Base-by-base conservation (phyloP, 2,113 vertebrate genomes). In the Bettongia penicillata region DNA sequence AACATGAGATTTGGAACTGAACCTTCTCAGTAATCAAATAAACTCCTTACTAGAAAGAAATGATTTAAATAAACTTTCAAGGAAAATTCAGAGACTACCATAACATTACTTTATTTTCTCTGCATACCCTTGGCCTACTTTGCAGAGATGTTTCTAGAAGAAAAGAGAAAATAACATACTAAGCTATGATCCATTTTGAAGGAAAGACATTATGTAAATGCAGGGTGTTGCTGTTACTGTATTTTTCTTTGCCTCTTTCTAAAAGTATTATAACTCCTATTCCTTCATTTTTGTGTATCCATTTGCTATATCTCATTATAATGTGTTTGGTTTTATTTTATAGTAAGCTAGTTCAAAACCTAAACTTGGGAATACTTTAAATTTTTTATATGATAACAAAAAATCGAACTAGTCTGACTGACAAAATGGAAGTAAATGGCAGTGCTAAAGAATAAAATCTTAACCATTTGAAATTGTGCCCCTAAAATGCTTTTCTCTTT, bases 61-160 rank as follows among this genome's bases (percentile, higher is more conserved):
- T 11, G 93, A 53, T 90, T 91, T 92, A 94, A 95, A 90, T 68
- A 94, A 90, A 95, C 5, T 90, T 96, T 31, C 51, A 92, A 5
- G 50, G 43, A 93, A 95, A 91, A 90, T 49, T 93, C 92, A 43
- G 2, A 89, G 3, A 89, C 5, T 90, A 0, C 52, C 9, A 24
- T 89, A 93, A 53, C 89, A 50, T 94, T 19, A 92, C 61, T 91
- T 51, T 94, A 89, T 5, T 3, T 48, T 96, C 48, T 95, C 90
- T 37, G 23, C 84, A 92, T 61, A 94, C 28, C 10, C 53, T 24
- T 14, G 89, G 93, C 90, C 49, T 94, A 37, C 53, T 95, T 95
- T n/a, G 31, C 14, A 94, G 24, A 52, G 43, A 51, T 61, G 48
- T 12, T 49, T 91, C 26, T 49, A 51, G 43, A 90, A 28, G 50